Percentiles rank a stretch among this genome's conserved stretches.
phyloP scores from a whole-genome alignment of 2,888 invertebrate genomes.

The Cinara cedri region DNA sequence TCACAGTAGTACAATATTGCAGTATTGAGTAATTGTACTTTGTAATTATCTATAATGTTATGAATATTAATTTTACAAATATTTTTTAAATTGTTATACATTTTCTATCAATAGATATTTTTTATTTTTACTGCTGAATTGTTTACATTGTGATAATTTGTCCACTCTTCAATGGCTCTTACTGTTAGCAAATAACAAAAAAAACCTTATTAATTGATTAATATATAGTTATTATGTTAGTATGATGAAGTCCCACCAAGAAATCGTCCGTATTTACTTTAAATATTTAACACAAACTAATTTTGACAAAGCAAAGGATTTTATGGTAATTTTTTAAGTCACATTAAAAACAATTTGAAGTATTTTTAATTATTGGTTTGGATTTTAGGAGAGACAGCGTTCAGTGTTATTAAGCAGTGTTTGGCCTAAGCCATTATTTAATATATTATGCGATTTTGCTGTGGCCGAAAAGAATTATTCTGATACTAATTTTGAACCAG shows the following conservation, averaged over 20 bases:
- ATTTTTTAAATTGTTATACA: no score
- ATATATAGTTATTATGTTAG: background rate
- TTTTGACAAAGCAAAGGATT: conserved; percentile 41
- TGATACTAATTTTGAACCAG: conserved; percentile 41
- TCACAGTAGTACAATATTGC: no score
- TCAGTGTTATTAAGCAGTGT: background rate
- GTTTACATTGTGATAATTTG: no score
- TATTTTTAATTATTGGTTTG: background rate
- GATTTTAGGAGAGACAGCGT: conserved; percentile 42
- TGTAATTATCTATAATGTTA: no score
- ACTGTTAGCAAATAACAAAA: background rate
- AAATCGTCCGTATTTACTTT: conserved; percentile 32
- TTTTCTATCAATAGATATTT: no score
- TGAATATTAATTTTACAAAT: no score
- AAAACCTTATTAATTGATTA: background rate
- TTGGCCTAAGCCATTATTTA: conserved; percentile 46
- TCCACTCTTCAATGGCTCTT: no score
- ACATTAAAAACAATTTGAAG: background rate
- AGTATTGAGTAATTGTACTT: no score
- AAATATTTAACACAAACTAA: conserved; percentile 7
- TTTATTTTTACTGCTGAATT: no score
- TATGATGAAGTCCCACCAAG: conserved; percentile 25
- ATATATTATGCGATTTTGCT: conserved; percentile 51
- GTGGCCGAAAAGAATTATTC: conserved; percentile 48
- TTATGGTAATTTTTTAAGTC: conserved; percentile 40